Conservation (phyloP, 2,888 invertebrate genomes). For the Dinocampus coccinellae region DNA sequence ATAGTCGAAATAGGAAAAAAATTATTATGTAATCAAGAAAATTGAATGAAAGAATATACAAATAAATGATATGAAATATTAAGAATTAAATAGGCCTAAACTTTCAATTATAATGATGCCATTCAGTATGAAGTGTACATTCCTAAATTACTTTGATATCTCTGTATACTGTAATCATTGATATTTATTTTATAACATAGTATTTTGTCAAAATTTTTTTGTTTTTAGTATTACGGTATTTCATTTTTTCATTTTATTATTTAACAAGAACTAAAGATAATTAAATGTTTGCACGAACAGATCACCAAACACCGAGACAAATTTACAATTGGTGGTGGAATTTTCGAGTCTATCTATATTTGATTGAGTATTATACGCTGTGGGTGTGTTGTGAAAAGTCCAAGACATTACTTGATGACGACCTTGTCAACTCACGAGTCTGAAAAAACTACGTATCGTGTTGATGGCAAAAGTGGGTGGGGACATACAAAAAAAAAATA, state of each 20-base stretch:
- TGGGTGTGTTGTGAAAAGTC: conserved; percentile 48
- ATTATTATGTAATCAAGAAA: not conserved
- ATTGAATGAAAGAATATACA: not conserved
- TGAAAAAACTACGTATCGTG: conserved; percentile 7
- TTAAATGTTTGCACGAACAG: conserved; percentile 15
- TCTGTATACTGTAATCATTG: no score
- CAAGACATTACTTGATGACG: conserved; percentile 46
- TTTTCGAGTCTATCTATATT: not conserved
- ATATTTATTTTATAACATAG: conserved; percentile 13
- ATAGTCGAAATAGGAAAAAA: conserved; percentile 4
- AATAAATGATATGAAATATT: not conserved
- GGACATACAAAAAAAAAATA: conserved; percentile 31
- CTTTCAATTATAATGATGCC: not conserved
- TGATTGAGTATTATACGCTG: not conserved
- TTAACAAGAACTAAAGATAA: conserved; percentile 19
- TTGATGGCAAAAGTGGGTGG: conserved; percentile 38
- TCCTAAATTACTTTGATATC: conserved; percentile 44
- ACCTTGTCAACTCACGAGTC: conserved; percentile 53
- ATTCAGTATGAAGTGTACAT: conserved; percentile 26
- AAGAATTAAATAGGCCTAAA: not conserved
- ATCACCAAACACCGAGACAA: conserved; percentile 22
- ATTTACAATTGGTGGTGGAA: conserved; percentile 7
- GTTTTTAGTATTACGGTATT: not conserved
- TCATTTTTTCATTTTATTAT: not conserved
- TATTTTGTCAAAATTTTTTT: not conserved